phyloP scores from a whole-genome alignment of 2,888 invertebrate species.

The Kryphioiulus occultus region DNA sequence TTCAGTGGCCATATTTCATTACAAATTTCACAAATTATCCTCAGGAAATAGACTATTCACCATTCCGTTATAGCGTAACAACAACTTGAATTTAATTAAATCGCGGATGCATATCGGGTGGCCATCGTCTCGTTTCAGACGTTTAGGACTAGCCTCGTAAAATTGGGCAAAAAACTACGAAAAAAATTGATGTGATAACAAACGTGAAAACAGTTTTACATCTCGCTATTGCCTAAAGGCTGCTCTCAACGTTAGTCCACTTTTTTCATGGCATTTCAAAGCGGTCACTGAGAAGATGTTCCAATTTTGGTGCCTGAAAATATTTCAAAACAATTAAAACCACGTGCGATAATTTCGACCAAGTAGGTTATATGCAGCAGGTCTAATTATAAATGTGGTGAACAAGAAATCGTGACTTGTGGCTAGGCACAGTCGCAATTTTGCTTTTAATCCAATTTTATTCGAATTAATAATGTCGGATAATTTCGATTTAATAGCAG shows the following conservation, averaged over 20 bases:
- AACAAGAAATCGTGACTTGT: not conserved
- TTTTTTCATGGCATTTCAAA: not conserved
- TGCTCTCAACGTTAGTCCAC: not conserved
- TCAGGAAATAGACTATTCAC: constrained; percentile 16
- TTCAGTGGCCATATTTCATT: not conserved
- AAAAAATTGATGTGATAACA: not conserved
- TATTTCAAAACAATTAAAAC: not conserved
- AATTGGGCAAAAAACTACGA: not conserved
- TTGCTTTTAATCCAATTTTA: constrained; percentile 17
- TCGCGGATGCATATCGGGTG: not conserved
- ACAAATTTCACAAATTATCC: not conserved
- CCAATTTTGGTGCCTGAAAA: not conserved
- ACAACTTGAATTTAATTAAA: not conserved
- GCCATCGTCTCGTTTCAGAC: not conserved
- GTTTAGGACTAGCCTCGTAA: constrained; percentile 8
- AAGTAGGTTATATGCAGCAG: not conserved
- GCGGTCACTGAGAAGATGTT: not conserved
- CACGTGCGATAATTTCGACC: constrained; percentile 17
- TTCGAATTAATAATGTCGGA: not conserved
- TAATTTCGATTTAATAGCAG: constrained; percentile 1
- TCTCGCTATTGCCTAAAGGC: not conserved
- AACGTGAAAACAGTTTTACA: not conserved
- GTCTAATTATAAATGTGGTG: not conserved
- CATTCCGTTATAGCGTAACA: not conserved
- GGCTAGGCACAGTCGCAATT: not conserved